Evolutionary conservation across 2,113 vertebrate genomes (phyloP).

Genomic region (Oophaga pumilio): DNA sequence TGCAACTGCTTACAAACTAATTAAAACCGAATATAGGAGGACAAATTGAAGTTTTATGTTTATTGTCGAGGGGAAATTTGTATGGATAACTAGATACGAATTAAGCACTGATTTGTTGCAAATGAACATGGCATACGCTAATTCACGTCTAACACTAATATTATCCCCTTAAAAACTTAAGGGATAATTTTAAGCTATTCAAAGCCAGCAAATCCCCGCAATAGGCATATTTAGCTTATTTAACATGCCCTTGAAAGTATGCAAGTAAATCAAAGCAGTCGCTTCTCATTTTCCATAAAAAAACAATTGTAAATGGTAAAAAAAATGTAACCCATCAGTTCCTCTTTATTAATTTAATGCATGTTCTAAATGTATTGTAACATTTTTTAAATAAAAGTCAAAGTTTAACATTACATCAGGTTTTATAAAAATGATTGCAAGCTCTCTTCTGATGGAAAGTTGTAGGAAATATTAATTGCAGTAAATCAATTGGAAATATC

Average conservation of each 20-base stretch:
- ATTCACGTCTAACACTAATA: not conserved
- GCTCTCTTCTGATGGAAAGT: constrained; percentile 1
- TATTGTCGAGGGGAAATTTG: too few relatives aligned
- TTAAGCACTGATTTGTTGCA: not conserved
- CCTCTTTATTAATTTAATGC: not conserved
- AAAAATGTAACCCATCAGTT: not conserved
- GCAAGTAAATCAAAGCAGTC: not conserved
- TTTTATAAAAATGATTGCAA: not conserved
- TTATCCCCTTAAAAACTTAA: not conserved
- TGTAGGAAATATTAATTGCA: not conserved
- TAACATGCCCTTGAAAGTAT: not conserved
- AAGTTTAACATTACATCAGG: not conserved
- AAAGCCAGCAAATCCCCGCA: not conserved
- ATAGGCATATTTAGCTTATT: not conserved
- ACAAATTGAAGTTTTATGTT: too few relatives aligned
- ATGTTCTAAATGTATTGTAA: not conserved
- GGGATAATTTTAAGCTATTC: not conserved
- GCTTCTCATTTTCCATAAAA: not conserved
- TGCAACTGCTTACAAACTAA: too few relatives aligned
- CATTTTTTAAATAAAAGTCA: not conserved
- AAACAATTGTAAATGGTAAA: not conserved
- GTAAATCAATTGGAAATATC: constrained; percentile 9
- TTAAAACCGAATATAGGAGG: too few relatives aligned
- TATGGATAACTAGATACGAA: not conserved
- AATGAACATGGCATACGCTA: not conserved